phyloP scores from a whole-genome alignment of 2,113 vertebrate species.

The Leucopternis melanops region DNA sequence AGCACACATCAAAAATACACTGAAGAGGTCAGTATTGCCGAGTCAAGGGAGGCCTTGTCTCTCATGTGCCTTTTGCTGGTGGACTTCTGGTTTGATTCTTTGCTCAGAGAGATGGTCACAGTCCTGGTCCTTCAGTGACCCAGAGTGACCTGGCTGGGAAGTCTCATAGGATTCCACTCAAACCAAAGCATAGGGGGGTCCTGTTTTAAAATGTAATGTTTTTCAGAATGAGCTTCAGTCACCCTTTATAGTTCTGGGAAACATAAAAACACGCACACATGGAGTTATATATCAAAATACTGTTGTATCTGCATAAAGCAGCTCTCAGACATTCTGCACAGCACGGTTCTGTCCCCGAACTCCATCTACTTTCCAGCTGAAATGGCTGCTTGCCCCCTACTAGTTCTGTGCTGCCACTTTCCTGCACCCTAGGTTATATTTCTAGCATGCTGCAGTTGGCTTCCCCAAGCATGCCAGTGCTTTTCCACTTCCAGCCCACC shows the following conservation, averaged over 20 bases:
- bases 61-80: neutral
- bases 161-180: neutral
- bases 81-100: neutral
- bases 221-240: neutral
- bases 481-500: neutral
- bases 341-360: neutral
- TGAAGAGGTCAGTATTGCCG: neutral
- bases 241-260: neutral
- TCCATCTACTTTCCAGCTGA: neutral
- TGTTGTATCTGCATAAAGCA: neutral
- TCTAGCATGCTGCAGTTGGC: neutral
- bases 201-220: neutral
- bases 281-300: neutral
- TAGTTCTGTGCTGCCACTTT: neutral
- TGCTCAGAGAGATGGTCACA: neutral
- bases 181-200: neutral
- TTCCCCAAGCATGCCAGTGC: neutral
- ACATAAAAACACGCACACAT: neutral
- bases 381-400: neutral
- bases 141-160: neutral
- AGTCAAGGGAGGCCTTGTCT: neutral
- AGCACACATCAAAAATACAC: neutral
- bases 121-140: neutral
- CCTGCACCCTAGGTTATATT: neutral
- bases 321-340: neutral